Base-by-base conservation (phyloP, 1,140 invertebrate genomes). In the Brachionus sp. region DNA sequence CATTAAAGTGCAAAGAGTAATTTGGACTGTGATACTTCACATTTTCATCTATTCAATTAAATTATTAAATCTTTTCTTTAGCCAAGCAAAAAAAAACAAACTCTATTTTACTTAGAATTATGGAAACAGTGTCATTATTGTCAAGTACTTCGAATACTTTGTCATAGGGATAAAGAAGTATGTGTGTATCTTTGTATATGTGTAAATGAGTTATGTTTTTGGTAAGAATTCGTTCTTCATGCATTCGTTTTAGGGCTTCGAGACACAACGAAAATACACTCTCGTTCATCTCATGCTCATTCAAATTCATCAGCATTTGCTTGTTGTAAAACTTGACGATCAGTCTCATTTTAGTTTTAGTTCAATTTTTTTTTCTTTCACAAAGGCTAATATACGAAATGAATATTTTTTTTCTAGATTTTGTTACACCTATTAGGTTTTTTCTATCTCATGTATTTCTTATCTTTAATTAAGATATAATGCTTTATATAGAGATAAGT, bases 41-140 rank as follows among this genome's bases (percentile, higher is more conserved):
- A 66, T 80, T 80, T 66, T 80, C 77, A 29, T 80, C 77, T 80
- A 16, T 19, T n/a, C 33, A 39, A 39, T 29, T 29, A 50, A 75
- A 50, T 42, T 1, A 42, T 66, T 23, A 75, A 42, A 44, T 13
- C 9, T 13, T 19, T 75, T 50, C 5, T n/a, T 42, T 6, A 25
- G 5, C 1, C 13, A 5, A 82, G 29, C 85, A 87, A 84, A 70
- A 78, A 35, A 84, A 12, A 84, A 70, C 73, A 35, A 84, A 12
- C 10, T 23, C n/a, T 66, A 6, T 29, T 42, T 12, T 66, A 80
- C 77, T 80, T 44, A 80, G 16, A 80, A 80, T 80, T 13, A 80
- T 80, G 2, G 50, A 37, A 12, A 80, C 50, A 29, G 12, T 13
- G 16, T 80, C 77, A 39, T 80, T 66, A 13, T 80, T 80, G 16